Evolutionary conservation across 2,113 vertebrate genomes (phyloP), one percentile per base, ranked within the genome.

Genomic region (Corythornis madagascariensis): DNA sequence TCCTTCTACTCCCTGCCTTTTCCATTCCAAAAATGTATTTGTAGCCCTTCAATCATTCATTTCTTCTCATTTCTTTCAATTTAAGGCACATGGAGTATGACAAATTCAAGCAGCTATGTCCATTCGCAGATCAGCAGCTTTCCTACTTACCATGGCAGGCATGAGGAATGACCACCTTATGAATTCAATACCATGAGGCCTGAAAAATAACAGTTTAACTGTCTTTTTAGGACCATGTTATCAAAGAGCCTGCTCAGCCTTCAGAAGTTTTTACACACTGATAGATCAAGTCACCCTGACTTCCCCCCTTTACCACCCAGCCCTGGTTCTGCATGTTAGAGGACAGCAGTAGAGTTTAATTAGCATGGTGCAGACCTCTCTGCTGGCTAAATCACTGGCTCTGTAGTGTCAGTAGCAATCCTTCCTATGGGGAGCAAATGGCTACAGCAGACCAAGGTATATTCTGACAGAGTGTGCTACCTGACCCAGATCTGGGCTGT

Each of bases 91-190:
- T 60, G 53, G 40, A 91, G 35, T 83, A 82, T 83, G 89, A 93
- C 83, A 93, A 74, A 96, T 95, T 92, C 70, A 76, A 83, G 75
- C 64, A 77, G 56, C 66, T 72, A 35, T 89, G 89, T 26, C 67
- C 1, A 0, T 70, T 88, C 2, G 1, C 86, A 86, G 69, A 79
- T 93, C 87, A 95, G 81, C 92, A 92, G 78, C 84, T 92, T 91
- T 91, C 72, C 86, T 87, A 67, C 75, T 87, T 89, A 55, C 47
- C 50, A 22, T 2, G 1, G 52, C 52, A 79, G 67, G 64, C 83
- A 25, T 69, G 81, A 92, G 75, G 72, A 95, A 94, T 89, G 72
- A 59, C 84, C 67, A 40, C 60, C 47, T 83, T 82, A 57, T 74
- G 56, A 77, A 93, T 92, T 80, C 72, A 83, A 25, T 79, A 74